Evolutionary conservation across 2,797 vertebrate genomes (phyloP).

Genomic region (Eulemur coronatus): DNA sequence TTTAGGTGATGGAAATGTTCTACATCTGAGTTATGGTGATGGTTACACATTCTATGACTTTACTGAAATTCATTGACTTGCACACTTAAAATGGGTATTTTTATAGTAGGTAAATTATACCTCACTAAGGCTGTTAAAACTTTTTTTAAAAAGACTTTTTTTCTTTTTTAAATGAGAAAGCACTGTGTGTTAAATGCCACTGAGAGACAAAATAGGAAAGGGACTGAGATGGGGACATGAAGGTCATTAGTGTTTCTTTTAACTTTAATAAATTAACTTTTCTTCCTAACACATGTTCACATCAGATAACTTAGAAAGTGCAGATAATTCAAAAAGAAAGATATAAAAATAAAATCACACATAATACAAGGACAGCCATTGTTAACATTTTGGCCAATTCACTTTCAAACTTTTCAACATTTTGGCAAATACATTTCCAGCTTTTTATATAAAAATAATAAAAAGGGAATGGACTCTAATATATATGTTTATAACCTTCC

Average conservation of each 20-base stretch:
- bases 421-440: not conserved
- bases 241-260: not conserved
- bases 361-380: not conserved
- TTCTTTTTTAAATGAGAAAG: not conserved
- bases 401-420: not conserved
- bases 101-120: not conserved
- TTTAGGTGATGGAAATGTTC: not conserved
- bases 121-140: not conserved
- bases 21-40: not conserved
- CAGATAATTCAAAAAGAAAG: not conserved
- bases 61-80: not conserved
- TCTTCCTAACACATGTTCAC: not conserved
- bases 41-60: not conserved
- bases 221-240: not conserved
- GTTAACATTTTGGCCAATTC: not conserved
- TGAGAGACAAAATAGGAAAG: not conserved
- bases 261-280: not conserved
- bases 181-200: not conserved
- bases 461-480: not conserved
- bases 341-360: not conserved
- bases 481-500: not conserved
- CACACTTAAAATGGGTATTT: not conserved
- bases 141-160: too few relatives aligned
- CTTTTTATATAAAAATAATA: not conserved
- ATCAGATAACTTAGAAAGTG: not conserved